Base-by-base conservation (phyloP, 2,888 invertebrate species). In the Ophion ellenae region DNA sequence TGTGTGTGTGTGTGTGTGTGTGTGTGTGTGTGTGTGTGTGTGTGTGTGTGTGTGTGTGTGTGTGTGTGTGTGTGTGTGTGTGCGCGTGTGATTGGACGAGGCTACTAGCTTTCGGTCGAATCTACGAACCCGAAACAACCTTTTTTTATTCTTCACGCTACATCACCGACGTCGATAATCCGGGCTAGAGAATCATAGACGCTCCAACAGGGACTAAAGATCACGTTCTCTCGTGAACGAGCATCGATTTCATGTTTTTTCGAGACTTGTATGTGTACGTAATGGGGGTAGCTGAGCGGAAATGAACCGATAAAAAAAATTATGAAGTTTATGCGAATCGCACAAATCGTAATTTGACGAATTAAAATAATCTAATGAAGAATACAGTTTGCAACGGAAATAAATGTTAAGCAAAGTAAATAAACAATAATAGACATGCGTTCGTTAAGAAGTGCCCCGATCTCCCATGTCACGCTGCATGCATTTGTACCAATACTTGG, bases 111-210 rank as follows among this genome's bases (percentile, higher is more conserved):
- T 67, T 47, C 71, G 45, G 40, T 11, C 20, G n/a, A 66, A 73
- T 59, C 66, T 83, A 59, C 45, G 47, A 73, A 78, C 32, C 61
- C n/a, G 66, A 61, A 53, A 57, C 20, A 40, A 32, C 47, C 57
- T 84, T 70, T 75, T 78, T 53, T 47, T 75, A 63, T 70, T 40
- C 36, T 75, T 10, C 57, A 24, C 78, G 32, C 32, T 59, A 64
- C 64, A 70, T 75, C 64, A 75, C 24, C 79, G 28, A 64, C 66
- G 85, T 76, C 82, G 66, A 82, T 79, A 85, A 82, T 85, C 70
- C 82, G 17, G 24, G 66, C 40, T 45, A 28, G 11, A 20, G 83
- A 40, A 28, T 5, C 32, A 61, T 47, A 70, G 63, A 45, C 11
- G 20, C 45, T 71, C 5, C 66, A 64, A 67, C 71, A 69, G 57